Evolutionary conservation across 2,888 invertebrate species (phyloP).

Genomic region (Brachyptera putata): DNA sequence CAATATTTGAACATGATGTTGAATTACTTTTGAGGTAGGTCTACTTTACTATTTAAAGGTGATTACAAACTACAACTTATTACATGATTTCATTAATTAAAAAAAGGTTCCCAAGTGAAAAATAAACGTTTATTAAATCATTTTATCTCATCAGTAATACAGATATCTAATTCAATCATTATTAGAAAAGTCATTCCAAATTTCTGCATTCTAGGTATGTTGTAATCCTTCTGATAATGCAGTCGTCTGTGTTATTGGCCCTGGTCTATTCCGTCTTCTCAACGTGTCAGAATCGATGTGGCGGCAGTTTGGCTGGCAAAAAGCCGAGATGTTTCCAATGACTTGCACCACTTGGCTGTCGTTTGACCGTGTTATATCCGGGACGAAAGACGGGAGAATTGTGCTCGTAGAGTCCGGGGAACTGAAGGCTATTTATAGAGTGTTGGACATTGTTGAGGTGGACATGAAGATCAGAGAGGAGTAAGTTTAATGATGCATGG

Average conservation of each 20-base stretch:
- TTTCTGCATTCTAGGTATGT: too few species aligned
- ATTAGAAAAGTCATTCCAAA: too few species aligned
- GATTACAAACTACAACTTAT: too few species aligned
- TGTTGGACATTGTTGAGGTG: conserved; percentile 56
- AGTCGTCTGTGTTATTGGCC: conserved; percentile 62
- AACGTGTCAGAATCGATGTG: conserved; percentile 73
- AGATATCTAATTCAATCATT: too few species aligned
- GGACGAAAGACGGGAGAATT: conserved; percentile 71
- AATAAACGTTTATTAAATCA: too few species aligned
- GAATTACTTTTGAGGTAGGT: too few species aligned
- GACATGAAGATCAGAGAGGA: conserved; percentile 60
- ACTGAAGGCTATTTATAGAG: conserved; percentile 62
- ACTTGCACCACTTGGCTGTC: conserved; percentile 77
- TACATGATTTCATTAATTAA: too few species aligned
- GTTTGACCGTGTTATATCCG: conserved; percentile 76
- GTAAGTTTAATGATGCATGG: too few species aligned
- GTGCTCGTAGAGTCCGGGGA: conserved; percentile 84
- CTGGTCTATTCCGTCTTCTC: conserved; percentile 66
- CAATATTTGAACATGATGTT: too few species aligned
- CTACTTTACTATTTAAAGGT: too few species aligned
- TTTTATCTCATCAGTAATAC: too few species aligned
- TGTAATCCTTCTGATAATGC: conserved; percentile 62
- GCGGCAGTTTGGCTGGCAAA: conserved; percentile 80
- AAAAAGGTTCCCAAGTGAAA: too few species aligned
- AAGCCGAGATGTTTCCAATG: conserved; percentile 70